Base-by-base conservation (phyloP, 2,888 invertebrate genomes). In the Anorthoa munda region DNA sequence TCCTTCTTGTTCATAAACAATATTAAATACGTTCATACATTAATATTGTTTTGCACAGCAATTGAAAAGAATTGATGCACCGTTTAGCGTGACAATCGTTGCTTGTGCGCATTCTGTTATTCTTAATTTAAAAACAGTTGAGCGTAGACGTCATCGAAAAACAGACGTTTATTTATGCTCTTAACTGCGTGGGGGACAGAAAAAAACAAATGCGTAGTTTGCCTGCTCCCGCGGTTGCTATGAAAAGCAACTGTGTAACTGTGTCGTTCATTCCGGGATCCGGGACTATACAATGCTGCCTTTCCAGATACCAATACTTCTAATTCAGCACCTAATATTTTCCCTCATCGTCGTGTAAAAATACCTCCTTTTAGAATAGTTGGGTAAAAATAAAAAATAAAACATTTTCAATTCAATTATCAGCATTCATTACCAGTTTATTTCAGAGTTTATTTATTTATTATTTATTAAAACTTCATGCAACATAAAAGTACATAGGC, bases 11-110 rank as follows among this genome's bases (percentile, higher is more conserved):
- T 50, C 23, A 48, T 39, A 73, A 51, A 12, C 50, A 59, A 51
- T 53, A 53, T 66, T 26, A 15, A 67, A 69, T 50, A 31, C n/a
- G 26, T 63, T 61, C 64, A 26, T 63, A 31, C 26, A 61, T 66
- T 23, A 15, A 5, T 17, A 50, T 61, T 66, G 66, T 71, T 71
- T 66, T 60, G 4, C 12, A 26, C 18, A 31, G 39, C 50, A 79
- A 69, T 81, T 83, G 59, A 69, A 55, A 79, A 63, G 5, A 69
- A 79, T 64, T 72, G 58, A 66, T 68, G 60, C 72, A 67, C 17
- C 50, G 15, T 68, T 51, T 51, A n/a, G 31, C 18, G 31, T 61
- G 60, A 59, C 51, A 13, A 9, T 2, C 21, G 13, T 48, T 45
- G 26, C 50, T 26, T 59, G 18, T 56, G 59, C 66, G 64, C 45